Base-by-base conservation (phyloP, 2,797 vertebrate genomes). In the Gymnothorax javanicus region DNA sequence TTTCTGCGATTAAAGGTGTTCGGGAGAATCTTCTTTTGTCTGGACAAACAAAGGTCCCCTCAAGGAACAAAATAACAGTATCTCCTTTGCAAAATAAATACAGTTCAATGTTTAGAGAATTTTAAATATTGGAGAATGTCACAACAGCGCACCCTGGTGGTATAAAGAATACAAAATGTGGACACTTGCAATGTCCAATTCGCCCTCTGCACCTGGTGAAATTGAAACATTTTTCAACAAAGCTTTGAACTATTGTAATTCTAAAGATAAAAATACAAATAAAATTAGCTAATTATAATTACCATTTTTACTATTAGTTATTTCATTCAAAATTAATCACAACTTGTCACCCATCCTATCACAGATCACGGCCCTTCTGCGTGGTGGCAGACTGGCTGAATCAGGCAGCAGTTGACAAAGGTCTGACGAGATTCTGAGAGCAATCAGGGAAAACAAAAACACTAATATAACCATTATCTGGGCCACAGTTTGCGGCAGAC, bases 131-230 rank as follows among this genome's bases (percentile, higher is more conserved):
- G 7, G 89, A 88, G 56, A 90, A 87, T 93, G 94, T 86, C 90
- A 91, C 92, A 91, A 92, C 92, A 96, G 94, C 93, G 86, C 95
- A 92, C 92, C 95, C 96, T 96, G 94, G 94, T 96, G 96, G 94
- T 86, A 86, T 75, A 0, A 50, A 57, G 87, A 52, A 6, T 52
- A 6, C 62, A 75, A 91, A 20, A 91, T 3, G 85, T 13, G 7
- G 12, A 56, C 0, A 33, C 13, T 54, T 27, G 7, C 17, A 12
- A 50, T 9, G 11, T 4, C 17, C 50, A 15, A 0, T 2, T 54
- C 8, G 15, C 73, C 73, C 73, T 77, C 23, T 50, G 43, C 0
- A 13, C 15, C 27, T 11, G 17, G 75, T 2, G 15, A 52, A 5
- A 20, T 20, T 20, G 17, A 79, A 50, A 52, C 2, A 75, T 43